Evolutionary conservation across 37 sponge, comb jelly and placozoan species (phyloP), one percentile per base, ranked within the genome.

Genomic region (Haliclona indistincta): DNA sequence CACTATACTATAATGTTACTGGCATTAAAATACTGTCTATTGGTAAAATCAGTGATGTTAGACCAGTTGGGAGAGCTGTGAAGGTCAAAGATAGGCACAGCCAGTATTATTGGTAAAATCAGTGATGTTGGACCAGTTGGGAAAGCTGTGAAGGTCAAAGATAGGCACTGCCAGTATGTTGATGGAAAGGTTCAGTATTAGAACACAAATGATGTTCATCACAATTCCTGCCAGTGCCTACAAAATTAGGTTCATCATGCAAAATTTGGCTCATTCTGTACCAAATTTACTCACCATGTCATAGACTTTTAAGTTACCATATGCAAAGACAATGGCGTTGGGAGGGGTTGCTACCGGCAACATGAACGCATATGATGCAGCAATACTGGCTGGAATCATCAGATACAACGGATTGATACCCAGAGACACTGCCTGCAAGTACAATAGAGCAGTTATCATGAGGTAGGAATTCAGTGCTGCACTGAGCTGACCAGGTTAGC

Each of bases 321-420:
- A 94, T 3, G 95, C 75, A 77, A 91, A 97, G 2, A 87, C 98
- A 6, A 97, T 91, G 41, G 98, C 93, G 79, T 97, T 97, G 10
- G 98, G 98, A 0, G 92, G 95, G 1, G 98, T 97, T 41, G 98
- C 92, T 35, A 91, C 89, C 0, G 98, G 98, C 13, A 97, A 54
- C 89, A 94, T 94, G 88, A 97, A 97, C 4, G 98, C 98, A 62
- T 74, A 83, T 25, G 95, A 94, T 19, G 95, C 89, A 20, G 95
- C 66, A 7, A 94, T 83, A n/a, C 95, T 88, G 22, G 88, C 90
- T 19, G 92, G 87, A 40, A 94, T 67, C 98, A 97, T 97, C 68
- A 97, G 61, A 56, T 87, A 93, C 37, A 93, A 81, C 1, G 97
- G 97, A 54, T 97, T 90, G 19, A 93, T 43, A 19, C 49, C 43